A percentile compares a stretch with the other conserved stretches of the same genome.
phyloP scores from a whole-genome alignment of 92 coral and sea anemone genomes.

The Umimayanthus kanabou region DNA sequence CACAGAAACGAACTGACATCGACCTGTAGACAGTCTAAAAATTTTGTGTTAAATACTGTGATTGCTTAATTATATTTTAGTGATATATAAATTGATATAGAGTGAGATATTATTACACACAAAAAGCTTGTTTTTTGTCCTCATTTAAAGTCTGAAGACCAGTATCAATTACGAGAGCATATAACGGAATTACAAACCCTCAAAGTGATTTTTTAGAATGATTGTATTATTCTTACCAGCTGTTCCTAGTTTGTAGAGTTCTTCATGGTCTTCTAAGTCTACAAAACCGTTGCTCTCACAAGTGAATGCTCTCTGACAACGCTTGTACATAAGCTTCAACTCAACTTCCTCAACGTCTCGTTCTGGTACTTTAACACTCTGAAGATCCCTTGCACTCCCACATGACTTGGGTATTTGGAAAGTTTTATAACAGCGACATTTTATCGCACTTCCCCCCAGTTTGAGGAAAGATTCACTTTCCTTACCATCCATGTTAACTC shows the following conservation, averaged over 20 bases:
- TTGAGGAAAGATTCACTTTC: neutral
- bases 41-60: too few species aligned
- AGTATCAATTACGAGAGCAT: too few species aligned
- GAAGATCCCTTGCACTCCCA: neutral
- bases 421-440: neutral
- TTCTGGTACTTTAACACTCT: neutral
- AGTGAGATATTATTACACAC: too few species aligned
- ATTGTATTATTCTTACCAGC: neutral
- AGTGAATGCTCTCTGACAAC: neutral
- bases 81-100: too few species aligned
- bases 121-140: too few species aligned
- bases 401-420: neutral
- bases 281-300: neutral
- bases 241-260: neutral
- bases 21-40: too few species aligned
- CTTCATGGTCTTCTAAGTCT: neutral
- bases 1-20: too few species aligned
- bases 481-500: slow-evolving; percentile 12
- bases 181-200: too few species aligned
- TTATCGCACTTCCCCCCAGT: neutral
- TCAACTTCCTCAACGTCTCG: neutral
- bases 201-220: neutral
- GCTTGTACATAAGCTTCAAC: slow-evolving; percentile 15
- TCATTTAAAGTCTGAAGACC: too few species aligned
- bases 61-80: too few species aligned